A percentile compares a stretch with the other conserved stretches of the same genome.
phyloP scores from a whole-genome alignment of 2,888 invertebrate species.

The Asteroscopus sphinx region DNA sequence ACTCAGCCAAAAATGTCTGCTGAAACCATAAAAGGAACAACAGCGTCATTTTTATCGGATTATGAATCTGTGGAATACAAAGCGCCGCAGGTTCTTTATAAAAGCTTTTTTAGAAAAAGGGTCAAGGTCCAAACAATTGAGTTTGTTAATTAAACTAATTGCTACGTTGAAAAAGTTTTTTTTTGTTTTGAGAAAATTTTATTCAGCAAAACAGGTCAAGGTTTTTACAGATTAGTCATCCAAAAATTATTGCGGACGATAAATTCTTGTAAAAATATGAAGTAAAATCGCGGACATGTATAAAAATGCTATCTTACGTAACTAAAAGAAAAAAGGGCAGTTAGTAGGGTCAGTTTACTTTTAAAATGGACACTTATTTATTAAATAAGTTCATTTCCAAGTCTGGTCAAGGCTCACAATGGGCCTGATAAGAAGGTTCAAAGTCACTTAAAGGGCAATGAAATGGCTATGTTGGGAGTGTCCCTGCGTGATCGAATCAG shows the following conservation, averaged over 20 bases:
- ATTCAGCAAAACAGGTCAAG: constrained; percentile 32
- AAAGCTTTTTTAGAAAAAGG: constrained; percentile 44
- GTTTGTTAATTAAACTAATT: constrained; percentile 53
- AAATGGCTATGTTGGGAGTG: no score
- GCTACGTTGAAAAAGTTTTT: constrained; percentile 34
- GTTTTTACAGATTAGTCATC: constrained; percentile 17
- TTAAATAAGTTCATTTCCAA: no score
- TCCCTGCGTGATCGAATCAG: no score
- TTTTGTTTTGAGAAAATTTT: constrained; percentile 24
- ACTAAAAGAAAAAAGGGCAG: neutral
- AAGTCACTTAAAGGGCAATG: no score
- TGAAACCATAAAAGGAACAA: constrained; percentile 21
- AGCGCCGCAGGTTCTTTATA: constrained; percentile 20
- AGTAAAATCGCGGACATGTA: constrained; percentile 12
- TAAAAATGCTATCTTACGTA: neutral
- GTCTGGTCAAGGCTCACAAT: no score
- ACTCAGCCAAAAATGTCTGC: neutral
- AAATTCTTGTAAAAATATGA: constrained; percentile 25
- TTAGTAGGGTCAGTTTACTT: neutral
- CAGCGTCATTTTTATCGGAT: neutral
- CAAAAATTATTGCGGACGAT: constrained; percentile 29
- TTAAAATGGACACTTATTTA: neutral
- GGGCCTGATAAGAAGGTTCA: no score
- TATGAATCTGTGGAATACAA: constrained; percentile 33
- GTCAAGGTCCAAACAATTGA: constrained; percentile 41